These are phyloP conservation scores for Melanargia galathea DNA, from an alignment of 2,888 invertebrate genomes.

Conservation along the genomic window DNA sequence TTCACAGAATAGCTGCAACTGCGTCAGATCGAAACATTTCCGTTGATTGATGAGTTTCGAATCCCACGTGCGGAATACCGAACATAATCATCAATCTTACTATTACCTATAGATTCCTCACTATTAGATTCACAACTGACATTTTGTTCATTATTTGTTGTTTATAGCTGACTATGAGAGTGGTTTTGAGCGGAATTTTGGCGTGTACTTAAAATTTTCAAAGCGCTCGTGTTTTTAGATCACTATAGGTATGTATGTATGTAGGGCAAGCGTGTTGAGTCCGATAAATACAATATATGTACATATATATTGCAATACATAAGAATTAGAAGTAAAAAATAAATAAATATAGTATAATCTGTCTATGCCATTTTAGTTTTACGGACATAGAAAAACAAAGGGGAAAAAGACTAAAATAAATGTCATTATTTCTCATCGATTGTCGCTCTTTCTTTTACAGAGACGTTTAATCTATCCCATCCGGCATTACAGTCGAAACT, in stretches of 20 bases:
- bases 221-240: too few species aligned
- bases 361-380: too few species aligned
- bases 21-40: constrained; percentile 34
- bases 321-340: background rate
- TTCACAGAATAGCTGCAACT: constrained; percentile 29
- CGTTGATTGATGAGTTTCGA: constrained; percentile 37
- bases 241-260: too few species aligned
- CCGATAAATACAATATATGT: too few species aligned
- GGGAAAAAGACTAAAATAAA: constrained; percentile 27
- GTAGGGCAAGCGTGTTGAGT: too few species aligned
- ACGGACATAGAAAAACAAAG: constrained; percentile 31
- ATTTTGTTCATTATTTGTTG: background rate
- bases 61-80: constrained; percentile 25
- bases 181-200: too few species aligned
- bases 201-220: too few species aligned
- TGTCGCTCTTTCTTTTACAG: constrained; percentile 55
- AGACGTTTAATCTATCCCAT: constrained; percentile 72
- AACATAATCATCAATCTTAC: constrained; percentile 34
- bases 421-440: constrained; percentile 45
- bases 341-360: background rate
- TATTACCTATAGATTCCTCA: constrained; percentile 30
- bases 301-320: too few species aligned
- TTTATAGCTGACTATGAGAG: background rate
- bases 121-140: constrained; percentile 24
- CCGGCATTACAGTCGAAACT: constrained; percentile 74